phyloP scores from a whole-genome alignment of 1,140 invertebrate genomes.

The Colletes gigas region DNA sequence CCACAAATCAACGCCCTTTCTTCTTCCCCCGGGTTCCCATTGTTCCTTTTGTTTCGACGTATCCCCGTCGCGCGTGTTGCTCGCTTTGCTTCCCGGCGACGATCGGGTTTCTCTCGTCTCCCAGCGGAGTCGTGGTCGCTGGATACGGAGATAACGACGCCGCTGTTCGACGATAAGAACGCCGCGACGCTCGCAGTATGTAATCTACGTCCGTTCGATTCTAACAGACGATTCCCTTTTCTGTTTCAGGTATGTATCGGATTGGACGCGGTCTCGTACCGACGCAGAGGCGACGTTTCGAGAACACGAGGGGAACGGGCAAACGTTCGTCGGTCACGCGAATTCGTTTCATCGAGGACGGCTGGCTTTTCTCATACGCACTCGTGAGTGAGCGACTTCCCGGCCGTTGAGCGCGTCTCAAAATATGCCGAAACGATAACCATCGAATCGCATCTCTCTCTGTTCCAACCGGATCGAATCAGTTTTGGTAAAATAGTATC shows the following conservation, averaged over 20 bases:
- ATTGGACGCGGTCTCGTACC: slow-evolving; percentile 56
- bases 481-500: too few species aligned
- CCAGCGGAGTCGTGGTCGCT: not conserved
- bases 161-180: too few species aligned
- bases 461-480: too few species aligned
- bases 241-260: slow-evolving; percentile 77
- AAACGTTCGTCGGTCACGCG: slow-evolving; percentile 52
- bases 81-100: not conserved
- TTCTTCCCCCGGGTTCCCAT: slow-evolving; percentile 18
- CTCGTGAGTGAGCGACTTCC: slow-evolving; percentile 41
- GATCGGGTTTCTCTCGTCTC: not conserved
- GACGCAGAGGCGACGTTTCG: slow-evolving; percentile 54
- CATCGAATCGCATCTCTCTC: too few species aligned
- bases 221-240: slow-evolving; percentile 48
- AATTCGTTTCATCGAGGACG: slow-evolving; percentile 20
- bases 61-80: slow-evolving; percentile 21
- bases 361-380: slow-evolving; percentile 61
- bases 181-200: too few species aligned
- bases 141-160: not conserved
- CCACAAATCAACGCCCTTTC: slow-evolving; percentile 61
- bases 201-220: too few species aligned
- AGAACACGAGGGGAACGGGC: slow-evolving; percentile 40
- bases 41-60: slow-evolving; percentile 40
- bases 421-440: too few species aligned
- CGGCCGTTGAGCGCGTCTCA: slow-evolving; percentile 1